phyloP scores from a whole-genome alignment of 2,113 vertebrate species.

The Siniperca knerii region DNA sequence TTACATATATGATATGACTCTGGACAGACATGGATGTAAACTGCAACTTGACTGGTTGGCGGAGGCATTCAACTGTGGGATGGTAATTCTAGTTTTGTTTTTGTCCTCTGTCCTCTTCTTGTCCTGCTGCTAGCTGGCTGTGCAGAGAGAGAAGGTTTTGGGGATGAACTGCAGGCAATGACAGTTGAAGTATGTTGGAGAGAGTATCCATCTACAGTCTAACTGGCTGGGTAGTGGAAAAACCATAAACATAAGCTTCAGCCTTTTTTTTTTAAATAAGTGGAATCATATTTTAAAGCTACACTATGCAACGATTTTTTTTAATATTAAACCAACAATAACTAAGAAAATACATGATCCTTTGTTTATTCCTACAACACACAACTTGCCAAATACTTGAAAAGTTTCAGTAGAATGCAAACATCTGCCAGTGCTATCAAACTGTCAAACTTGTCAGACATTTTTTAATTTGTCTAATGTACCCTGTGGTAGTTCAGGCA shows the following conservation, averaged over 20 bases:
- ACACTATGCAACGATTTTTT: background rate
- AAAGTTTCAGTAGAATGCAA: no score
- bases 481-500: no score
- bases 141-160: conserved; percentile 31
- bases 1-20: no score
- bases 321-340: background rate
- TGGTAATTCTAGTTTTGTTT: no score
- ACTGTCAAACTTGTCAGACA: no score
- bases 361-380: background rate
- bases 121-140: conserved; percentile 5
- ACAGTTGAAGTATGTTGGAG: conserved; percentile 62
- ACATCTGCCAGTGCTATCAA: background rate
- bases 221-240: background rate
- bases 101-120: conserved; percentile 30
- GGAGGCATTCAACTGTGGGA: no score
- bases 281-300: background rate
- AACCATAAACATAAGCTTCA: no score
- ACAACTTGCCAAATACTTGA: background rate
- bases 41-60: no score
- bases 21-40: no score
- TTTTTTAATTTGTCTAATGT: background rate
- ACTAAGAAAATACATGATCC: background rate
- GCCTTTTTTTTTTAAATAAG: no score
- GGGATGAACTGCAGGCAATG: conserved; percentile 60
- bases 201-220: background rate